Conservation (phyloP, 1,140 invertebrate species). For the Panagrolaimus sp. region DNA sequence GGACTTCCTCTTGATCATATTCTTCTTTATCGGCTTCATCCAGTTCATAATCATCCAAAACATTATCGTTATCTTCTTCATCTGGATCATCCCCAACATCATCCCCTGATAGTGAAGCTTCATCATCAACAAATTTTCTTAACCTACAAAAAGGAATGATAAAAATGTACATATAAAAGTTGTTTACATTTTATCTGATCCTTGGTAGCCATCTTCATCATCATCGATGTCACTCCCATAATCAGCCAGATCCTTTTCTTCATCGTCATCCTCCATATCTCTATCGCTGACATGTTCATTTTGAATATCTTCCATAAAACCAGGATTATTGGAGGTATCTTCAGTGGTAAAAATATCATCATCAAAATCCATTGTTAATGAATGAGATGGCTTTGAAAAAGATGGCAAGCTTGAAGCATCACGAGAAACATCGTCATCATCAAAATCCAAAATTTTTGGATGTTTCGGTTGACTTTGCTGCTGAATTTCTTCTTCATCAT, state of each 20-base stretch:
- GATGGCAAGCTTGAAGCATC: background rate
- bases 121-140: slow-evolving; percentile 2
- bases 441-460: background rate
- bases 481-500: background rate
- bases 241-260: background rate
- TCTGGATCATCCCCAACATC: background rate
- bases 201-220: no score
- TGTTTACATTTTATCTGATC: background rate
- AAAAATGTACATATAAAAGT: background rate
- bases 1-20: background rate
- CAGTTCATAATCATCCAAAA: background rate
- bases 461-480: background rate
- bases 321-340: background rate
- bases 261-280: background rate
- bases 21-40: slow-evolving; percentile 2
- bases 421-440: background rate
- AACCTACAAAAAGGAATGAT: background rate
- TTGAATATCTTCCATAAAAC: background rate
- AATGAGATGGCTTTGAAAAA: no score
- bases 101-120: slow-evolving; percentile 6
- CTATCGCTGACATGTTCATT: background rate
- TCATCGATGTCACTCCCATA: no score
- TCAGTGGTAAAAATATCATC: slow-evolving; percentile 4
- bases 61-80: background rate
- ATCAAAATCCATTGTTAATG: background rate